Evolutionary conservation across 2,888 invertebrate species (phyloP).

Genomic region (Mechanitis messenoides): DNA sequence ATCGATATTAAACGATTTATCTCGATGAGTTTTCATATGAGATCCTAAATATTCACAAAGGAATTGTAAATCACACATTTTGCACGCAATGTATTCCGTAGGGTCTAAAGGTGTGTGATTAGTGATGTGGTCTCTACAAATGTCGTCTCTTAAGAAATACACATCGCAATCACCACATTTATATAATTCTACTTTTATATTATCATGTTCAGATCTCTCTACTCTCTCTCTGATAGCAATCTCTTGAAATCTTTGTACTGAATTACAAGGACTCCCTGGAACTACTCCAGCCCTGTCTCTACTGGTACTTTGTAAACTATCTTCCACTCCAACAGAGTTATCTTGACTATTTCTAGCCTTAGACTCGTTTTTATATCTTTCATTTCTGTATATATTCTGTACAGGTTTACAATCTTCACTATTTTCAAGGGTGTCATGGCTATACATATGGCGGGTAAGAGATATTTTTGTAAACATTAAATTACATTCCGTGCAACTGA

Average conservation of each 20-base stretch:
- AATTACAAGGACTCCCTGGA: neutral
- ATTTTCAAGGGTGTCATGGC: neutral
- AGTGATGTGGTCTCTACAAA: constrained; percentile 41
- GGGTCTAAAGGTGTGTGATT: constrained; percentile 40
- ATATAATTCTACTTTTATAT: constrained; percentile 27
- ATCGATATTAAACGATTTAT: constrained; percentile 38
- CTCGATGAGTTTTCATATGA: constrained; percentile 45
- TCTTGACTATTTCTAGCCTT: constrained; percentile 6
- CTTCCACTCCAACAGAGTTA: neutral
- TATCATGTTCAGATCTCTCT: neutral
- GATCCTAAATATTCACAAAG: constrained; percentile 37
- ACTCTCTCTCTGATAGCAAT: neutral
- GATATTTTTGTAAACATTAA: constrained; percentile 15
- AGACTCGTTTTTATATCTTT: constrained; percentile 1
- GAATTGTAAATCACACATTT: constrained; percentile 51
- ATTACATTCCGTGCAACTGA: constrained; percentile 13
- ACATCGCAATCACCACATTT: constrained; percentile 48
- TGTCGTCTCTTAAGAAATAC: constrained; percentile 37
- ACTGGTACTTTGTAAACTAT: neutral
- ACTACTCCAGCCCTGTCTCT: neutral
- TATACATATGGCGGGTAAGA: constrained; percentile 12
- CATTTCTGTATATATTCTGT: too few species aligned
- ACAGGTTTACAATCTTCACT: neutral
- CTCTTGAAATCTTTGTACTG: neutral
- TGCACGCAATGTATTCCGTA: constrained; percentile 50